These are phyloP conservation scores for Archocentrus centrarchus DNA, from an alignment of 2,113 vertebrate genomes.

Conservation along the genomic window DNA sequence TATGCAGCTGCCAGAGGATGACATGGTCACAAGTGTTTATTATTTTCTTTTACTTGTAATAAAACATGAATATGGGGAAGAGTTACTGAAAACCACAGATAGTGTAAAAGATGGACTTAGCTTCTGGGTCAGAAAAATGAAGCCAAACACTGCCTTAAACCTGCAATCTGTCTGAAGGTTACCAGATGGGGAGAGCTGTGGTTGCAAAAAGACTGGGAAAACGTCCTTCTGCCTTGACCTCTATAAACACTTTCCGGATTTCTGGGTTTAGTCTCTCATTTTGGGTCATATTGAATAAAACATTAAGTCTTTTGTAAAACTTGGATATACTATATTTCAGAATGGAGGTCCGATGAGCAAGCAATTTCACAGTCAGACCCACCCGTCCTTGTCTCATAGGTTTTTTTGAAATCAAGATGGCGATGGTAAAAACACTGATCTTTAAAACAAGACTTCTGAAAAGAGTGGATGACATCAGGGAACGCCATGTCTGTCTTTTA, in stretches of 20 bases:
- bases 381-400: background rate
- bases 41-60: background rate
- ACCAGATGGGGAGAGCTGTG: background rate
- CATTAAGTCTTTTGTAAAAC: background rate
- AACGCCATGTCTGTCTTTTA: background rate
- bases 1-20: background rate
- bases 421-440: background rate
- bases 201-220: background rate
- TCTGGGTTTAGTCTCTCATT: background rate
- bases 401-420: background rate
- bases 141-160: background rate
- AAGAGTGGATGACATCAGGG: background rate
- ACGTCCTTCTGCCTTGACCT: background rate
- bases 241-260: background rate
- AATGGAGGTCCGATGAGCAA: background rate
- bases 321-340: background rate
- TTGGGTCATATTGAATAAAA: background rate
- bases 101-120: background rate
- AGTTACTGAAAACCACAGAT: background rate
- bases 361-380: background rate
- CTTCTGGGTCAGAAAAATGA: background rate
- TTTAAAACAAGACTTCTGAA: background rate
- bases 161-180: background rate
- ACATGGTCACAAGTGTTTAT: background rate
- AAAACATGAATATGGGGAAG: background rate